Evolutionary conservation across 2,113 vertebrate species (phyloP).

Genomic region (Pagrus major): DNA sequence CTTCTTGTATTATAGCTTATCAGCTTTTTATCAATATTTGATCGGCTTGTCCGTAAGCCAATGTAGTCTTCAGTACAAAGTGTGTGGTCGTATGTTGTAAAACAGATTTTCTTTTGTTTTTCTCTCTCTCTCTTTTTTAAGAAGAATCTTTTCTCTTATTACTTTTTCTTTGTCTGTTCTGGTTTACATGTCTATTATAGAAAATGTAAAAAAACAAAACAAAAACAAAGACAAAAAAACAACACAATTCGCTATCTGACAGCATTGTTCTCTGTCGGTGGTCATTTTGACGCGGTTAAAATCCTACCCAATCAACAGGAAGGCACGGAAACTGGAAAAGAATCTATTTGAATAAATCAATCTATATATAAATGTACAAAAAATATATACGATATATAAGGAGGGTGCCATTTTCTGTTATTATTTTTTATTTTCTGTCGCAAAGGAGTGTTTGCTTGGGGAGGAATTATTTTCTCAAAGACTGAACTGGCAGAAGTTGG

Average conservation of each 20-base stretch:
- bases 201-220: slow-evolving; percentile 65
- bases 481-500: slow-evolving; percentile 67
- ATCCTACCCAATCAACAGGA: slow-evolving; percentile 80
- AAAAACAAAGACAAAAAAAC: slow-evolving; percentile 54
- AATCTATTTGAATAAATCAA: slow-evolving; percentile 85
- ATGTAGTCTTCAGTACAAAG: slow-evolving; percentile 88
- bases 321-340: slow-evolving; percentile 85
- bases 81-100: slow-evolving; percentile 87
- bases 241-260: slow-evolving; percentile 61
- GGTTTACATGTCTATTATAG: slow-evolving; percentile 83
- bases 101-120: slow-evolving; percentile 69
- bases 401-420: slow-evolving; percentile 77
- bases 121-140: slow-evolving; percentile 70
- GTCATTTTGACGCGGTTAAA: slow-evolving; percentile 70
- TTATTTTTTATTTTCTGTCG: slow-evolving; percentile 60
- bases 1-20: slow-evolving; percentile 88
- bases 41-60: slow-evolving; percentile 85
- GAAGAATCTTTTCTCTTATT: slow-evolving; percentile 78
- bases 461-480: slow-evolving; percentile 77
- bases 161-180: slow-evolving; percentile 83
- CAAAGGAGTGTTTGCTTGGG: slow-evolving; percentile 71
- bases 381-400: slow-evolving; percentile 86
- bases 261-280: slow-evolving; percentile 67
- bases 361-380: slow-evolving; percentile 88
- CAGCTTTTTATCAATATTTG: slow-evolving; percentile 86